Evolutionary conservation across 2,797 vertebrate genomes (phyloP).

Genomic region (Anguilla anguilla): DNA sequence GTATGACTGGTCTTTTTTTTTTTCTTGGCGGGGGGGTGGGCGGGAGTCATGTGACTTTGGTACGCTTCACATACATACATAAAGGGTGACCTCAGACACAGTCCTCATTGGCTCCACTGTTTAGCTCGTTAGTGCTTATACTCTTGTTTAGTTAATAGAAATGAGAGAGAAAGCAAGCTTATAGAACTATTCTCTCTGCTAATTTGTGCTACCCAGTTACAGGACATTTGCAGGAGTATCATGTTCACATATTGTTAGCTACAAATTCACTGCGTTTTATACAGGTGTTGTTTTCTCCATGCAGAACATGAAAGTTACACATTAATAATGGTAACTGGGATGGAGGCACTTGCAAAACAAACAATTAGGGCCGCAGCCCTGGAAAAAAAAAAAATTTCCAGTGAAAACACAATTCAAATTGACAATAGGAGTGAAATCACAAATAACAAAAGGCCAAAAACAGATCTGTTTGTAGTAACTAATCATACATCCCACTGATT

Average conservation of each 20-base stretch:
- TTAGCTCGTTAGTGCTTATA: not conserved
- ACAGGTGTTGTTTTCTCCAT: not conserved
- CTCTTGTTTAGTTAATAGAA: not conserved
- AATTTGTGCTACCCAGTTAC: not conserved
- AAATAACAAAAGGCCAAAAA: not conserved
- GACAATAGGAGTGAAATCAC: not conserved
- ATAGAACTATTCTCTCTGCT: not conserved
- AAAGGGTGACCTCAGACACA: not conserved
- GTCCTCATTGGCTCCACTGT: not conserved
- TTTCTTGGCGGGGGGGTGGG: too few relatives aligned
- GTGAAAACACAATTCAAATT: not conserved
- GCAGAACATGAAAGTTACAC: not conserved
- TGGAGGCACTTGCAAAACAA: not conserved
- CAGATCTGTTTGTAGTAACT: not conserved
- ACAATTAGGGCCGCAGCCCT: not conserved
- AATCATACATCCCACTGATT: not conserved
- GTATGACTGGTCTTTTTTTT: not conserved
- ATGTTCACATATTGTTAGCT: not conserved
- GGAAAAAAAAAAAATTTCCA: not conserved
- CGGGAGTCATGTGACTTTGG: not conserved
- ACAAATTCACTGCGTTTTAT: not conserved
- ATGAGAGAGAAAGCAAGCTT: not conserved
- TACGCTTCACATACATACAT: not conserved
- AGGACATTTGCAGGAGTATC: not conserved
- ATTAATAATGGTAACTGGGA: not conserved